Evolutionary conservation across 2,888 invertebrate species (phyloP).

Genomic region (Elysia crispata): DNA sequence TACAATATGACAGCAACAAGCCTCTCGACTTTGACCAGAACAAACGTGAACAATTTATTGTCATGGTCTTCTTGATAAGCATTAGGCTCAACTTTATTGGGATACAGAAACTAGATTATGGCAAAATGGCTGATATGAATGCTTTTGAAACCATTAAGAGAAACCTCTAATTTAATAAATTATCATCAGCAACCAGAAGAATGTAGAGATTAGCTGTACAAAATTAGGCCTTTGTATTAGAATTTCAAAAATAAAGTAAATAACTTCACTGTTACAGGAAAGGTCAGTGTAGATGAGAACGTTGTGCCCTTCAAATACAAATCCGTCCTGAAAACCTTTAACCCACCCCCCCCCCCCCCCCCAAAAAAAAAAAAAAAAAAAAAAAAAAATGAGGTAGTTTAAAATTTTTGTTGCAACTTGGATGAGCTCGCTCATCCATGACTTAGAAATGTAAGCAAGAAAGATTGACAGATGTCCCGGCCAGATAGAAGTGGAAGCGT

Average conservation of each 20-base stretch:
- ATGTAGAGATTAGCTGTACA: constrained; percentile 7
- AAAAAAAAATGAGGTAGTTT: too few relatives aligned
- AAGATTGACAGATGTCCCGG: neutral
- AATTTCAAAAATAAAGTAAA: too few relatives aligned
- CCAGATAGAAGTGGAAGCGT: constrained; percentile 22
- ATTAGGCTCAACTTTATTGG: neutral
- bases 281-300: neutral
- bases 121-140: neutral
- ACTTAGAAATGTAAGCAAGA: neutral
- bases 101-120: neutral
- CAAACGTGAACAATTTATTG: neutral
- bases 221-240: constrained; percentile 18
- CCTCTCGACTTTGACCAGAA: neutral
- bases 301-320: constrained; percentile 25
- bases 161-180: neutral
- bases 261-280: too few relatives aligned
- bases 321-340: neutral
- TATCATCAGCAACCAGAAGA: neutral
- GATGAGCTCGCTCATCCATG: neutral
- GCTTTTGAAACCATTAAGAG: constrained; percentile 9
- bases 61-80: neutral
- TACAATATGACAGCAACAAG: neutral
- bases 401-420: constrained; percentile 11
- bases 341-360: too few relatives aligned
- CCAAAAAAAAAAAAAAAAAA: too few relatives aligned